A percentile compares a stretch with the other conserved stretches of the same genome.
These are phyloP conservation scores for Rhabdomys dilectus DNA, from an alignment of 2,113 vertebrate genomes.

Conservation along the genomic window DNA sequence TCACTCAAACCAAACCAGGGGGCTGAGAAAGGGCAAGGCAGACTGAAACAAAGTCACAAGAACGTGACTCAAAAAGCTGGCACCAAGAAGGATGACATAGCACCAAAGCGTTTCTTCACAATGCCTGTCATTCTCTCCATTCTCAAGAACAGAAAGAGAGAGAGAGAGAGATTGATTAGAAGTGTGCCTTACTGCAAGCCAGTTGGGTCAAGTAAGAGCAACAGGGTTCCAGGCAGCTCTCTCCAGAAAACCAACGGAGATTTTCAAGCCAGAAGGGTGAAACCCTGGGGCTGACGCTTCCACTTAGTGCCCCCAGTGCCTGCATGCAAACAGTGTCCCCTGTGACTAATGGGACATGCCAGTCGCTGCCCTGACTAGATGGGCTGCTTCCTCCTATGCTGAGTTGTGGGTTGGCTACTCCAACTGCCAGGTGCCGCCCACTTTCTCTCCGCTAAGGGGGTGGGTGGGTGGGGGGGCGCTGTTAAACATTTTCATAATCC, in stretches of 20 bases:
- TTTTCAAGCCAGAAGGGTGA: neutral
- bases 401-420: neutral
- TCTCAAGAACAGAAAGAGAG: neutral
- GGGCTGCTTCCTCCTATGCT: neutral
- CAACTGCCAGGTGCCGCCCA: neutral
- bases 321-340: conserved; percentile 19
- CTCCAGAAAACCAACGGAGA: neutral
- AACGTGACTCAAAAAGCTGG: neutral
- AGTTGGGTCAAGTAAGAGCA: neutral
- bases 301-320: neutral
- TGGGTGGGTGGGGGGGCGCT: neutral
- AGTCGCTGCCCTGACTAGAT: conserved; percentile 3
- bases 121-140: conserved; percentile 17
- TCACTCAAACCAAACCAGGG: neutral
- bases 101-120: conserved; percentile 14
- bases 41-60: neutral
- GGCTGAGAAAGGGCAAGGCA: conserved; percentile 27
- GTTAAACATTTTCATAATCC: conserved; percentile 6
- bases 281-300: neutral
- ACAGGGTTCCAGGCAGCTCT: neutral
- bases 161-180: too few relatives aligned
- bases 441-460: neutral
- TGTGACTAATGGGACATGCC: neutral
- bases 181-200: neutral
- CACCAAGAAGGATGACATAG: conserved; percentile 31